phyloP scores from a whole-genome alignment of 2,797 vertebrate genomes.

The Argya squamiceps region DNA sequence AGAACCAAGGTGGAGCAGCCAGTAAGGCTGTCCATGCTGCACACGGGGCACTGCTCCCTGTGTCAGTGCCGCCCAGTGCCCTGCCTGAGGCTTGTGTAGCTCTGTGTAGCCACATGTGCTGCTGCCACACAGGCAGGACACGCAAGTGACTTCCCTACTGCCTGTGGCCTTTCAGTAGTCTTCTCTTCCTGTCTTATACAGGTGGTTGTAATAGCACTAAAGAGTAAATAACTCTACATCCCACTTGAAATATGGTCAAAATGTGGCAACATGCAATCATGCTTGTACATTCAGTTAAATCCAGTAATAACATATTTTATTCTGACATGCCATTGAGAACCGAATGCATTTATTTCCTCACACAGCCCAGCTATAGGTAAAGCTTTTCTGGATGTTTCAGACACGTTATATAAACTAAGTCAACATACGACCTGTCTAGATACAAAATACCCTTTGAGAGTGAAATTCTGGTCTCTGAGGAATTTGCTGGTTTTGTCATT shows the following conservation, averaged over 20 bases:
- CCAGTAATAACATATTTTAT: neutral
- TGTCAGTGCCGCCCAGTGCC: neutral
- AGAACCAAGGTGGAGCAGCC: neutral
- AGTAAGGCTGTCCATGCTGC: neutral
- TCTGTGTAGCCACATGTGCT: accelerated
- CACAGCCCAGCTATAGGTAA: neutral
- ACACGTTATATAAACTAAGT: neutral
- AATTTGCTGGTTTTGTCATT: neutral
- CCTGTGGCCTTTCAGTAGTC: neutral
- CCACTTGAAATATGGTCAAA: neutral
- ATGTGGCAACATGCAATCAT: neutral
- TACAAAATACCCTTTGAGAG: neutral
- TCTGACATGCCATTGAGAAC: neutral
- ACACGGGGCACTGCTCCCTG: neutral
- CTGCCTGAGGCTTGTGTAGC: neutral
- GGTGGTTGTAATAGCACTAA: neutral
- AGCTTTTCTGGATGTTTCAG: neutral
- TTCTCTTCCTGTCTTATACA: neutral
- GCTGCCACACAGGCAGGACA: neutral
- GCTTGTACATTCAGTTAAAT: neutral
- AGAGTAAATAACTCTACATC: neutral
- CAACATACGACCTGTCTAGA: neutral
- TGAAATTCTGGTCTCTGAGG: neutral
- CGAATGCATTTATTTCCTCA: neutral
- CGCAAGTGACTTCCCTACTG: neutral